A percentile compares a stretch with the other conserved stretches of the same genome.
Conservation (phyloP, 2,888 invertebrate genomes). For the Leptopilina drosophilae region DNA sequence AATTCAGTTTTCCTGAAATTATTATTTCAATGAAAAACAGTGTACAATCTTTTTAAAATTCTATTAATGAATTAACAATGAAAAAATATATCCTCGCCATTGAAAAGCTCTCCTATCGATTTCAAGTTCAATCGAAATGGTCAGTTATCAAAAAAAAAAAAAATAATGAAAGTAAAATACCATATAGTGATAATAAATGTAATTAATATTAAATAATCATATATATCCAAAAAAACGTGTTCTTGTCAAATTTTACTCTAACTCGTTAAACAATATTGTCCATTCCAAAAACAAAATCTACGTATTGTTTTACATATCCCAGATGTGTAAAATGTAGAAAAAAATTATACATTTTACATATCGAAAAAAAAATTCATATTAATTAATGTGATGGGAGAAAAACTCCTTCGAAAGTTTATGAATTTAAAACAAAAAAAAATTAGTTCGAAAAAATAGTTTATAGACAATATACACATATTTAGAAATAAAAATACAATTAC, state of each 20-base stretch:
- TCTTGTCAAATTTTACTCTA: slow-evolving; percentile 21
- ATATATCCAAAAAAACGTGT: slow-evolving; percentile 34
- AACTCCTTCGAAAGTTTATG: slow-evolving; percentile 45
- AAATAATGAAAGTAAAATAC: slow-evolving; percentile 46
- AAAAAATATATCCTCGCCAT: slow-evolving; percentile 24
- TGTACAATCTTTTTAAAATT: too few species aligned
- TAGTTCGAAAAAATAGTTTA: slow-evolving; percentile 31
- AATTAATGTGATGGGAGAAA: not conserved
- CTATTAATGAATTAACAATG: not conserved
- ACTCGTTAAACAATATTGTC: slow-evolving; percentile 29
- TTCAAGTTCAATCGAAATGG: slow-evolving; percentile 44
- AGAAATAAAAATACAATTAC: slow-evolving; percentile 39
- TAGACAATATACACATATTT: slow-evolving; percentile 44
- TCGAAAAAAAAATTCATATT: slow-evolving; percentile 3
- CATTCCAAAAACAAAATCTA: slow-evolving; percentile 29
- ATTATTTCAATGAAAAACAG: too few species aligned
- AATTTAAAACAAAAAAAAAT: slow-evolving; percentile 17
- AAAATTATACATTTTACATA: not conserved
- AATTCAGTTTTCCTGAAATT: too few species aligned
- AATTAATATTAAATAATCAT: slow-evolving; percentile 4
- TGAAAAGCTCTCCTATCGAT: slow-evolving; percentile 42
- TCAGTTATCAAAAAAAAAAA: slow-evolving; percentile 45
- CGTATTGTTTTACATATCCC: slow-evolving; percentile 42
- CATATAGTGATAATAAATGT: slow-evolving; percentile 45
- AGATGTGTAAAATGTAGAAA: slow-evolving; percentile 12